Evolutionary conservation across 2,888 invertebrate species (phyloP), one percentile per base, ranked within the genome.

Genomic region (Cataglyphis rosenhaueri): DNA sequence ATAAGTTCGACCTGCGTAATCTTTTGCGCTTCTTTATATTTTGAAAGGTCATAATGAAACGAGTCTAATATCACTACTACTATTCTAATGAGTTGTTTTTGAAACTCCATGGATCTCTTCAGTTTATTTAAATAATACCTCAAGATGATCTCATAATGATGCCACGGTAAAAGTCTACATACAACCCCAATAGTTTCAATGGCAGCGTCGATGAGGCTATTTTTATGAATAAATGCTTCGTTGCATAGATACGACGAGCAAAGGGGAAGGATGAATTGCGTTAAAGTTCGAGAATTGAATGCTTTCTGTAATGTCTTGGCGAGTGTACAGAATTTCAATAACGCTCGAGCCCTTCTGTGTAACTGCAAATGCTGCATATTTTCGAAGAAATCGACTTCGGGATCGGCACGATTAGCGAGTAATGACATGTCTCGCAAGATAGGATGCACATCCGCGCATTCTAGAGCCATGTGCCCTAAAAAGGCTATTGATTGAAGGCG

Each of bases 351-450:
- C 92, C 98, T 97, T 84, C 98, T 96, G 93, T 99, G 98, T 81
- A 97, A 95, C 95, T 99, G 98, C 65, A 98, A 94, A 95, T 99
- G 99, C 38, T 96, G 96, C 92, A 99, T 96, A 93, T 99, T 99
- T 92, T 98, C 98, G 93, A 99, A 99, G 95, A 99, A 99, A 94
- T 99, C 99, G 0, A 97, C 97, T 94, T 99, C 99, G 10, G 96
- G 94, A 93, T 99, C 98, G 66, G 94, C 95, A 93, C 96, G 96
- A 91, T 97, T 97, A 0, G 96, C 95, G 48, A 97, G 95, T 52
- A 95, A 94, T n/a, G 96, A 95, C 79, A 98, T 95, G 95, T 98
- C 98, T 25, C 96, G 95, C 1, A 98, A 94, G 0, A 98, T 96
- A 2, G 96, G 96, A 94, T 98, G 97, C 0, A 96, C 95, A 0